phyloP scores from a whole-genome alignment of 64 coral and sea anemone genomes.

The Montipora efflorescens region DNA sequence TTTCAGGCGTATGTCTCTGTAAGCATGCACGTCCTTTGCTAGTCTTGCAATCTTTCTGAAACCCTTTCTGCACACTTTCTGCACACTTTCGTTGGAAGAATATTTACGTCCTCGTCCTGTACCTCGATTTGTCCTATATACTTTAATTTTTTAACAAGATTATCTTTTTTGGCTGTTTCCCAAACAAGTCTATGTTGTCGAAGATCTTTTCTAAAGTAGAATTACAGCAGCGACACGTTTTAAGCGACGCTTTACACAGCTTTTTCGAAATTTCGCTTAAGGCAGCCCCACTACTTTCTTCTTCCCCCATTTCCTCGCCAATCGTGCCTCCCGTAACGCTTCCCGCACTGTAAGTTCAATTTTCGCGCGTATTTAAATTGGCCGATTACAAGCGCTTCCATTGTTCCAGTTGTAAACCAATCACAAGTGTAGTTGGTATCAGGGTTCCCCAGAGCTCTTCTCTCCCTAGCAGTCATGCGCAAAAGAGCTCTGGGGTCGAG shows the following conservation, averaged over 20 bases:
- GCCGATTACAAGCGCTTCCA: background rate
- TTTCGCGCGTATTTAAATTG: background rate
- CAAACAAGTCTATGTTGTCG: background rate
- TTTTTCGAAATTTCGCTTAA: background rate
- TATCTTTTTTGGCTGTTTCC: background rate
- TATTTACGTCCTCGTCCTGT: background rate
- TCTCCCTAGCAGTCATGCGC: background rate
- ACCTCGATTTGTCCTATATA: constrained; percentile 36
- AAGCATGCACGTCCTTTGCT: constrained; percentile 11
- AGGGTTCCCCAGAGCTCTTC: constrained; percentile 7
- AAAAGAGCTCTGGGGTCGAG: constrained; percentile 1
- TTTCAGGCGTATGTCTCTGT: constrained; percentile 1
- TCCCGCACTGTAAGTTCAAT: background rate
- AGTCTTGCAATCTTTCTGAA: constrained; percentile 22
- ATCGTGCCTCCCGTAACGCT: background rate
- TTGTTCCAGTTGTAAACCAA: constrained; percentile 4
- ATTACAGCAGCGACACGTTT: background rate
- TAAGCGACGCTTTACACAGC: background rate
- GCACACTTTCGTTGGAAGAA: constrained; percentile 32
- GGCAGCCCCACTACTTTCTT: background rate
- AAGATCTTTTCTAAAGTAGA: background rate
- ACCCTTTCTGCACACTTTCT: background rate
- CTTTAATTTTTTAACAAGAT: constrained; percentile 25
- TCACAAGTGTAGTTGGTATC: background rate
- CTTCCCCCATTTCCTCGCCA: background rate